phyloP scores from a whole-genome alignment of 2,113 vertebrate species.

The Lophochroa leadbeateri region DNA sequence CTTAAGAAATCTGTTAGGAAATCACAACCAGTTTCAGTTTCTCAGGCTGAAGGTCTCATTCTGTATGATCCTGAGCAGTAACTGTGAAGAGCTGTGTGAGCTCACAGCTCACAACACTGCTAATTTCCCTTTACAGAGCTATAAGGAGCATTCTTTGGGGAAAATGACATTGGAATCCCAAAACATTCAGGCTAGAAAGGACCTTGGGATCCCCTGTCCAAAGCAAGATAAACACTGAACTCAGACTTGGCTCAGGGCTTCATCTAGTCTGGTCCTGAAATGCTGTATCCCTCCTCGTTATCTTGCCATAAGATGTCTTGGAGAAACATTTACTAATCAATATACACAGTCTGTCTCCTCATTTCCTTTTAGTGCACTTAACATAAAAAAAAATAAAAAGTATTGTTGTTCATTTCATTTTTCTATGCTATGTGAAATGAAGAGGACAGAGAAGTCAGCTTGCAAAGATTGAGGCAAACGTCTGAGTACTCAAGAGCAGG shows the following conservation, averaged over 20 bases:
- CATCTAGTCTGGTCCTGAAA: neutral
- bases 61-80: neutral
- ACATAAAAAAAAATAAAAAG: neutral
- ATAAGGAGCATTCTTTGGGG: neutral
- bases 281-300: neutral
- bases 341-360: neutral
- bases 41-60: neutral
- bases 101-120: neutral
- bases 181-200: neutral
- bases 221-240: neutral
- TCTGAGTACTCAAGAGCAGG: neutral
- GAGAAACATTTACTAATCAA: neutral
- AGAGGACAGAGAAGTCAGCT: neutral
- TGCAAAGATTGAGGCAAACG: neutral
- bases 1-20: neutral
- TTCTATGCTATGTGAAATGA: neutral
- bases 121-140: neutral
- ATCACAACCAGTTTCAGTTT: neutral
- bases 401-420: neutral
- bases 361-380: neutral
- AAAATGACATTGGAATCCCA: neutral
- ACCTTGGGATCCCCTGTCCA: neutral
- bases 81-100: neutral
- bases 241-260: neutral
- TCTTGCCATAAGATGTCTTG: neutral